Evolutionary conservation across 2,113 vertebrate species (phyloP).

Genomic region (Anthoscopus minutus): DNA sequence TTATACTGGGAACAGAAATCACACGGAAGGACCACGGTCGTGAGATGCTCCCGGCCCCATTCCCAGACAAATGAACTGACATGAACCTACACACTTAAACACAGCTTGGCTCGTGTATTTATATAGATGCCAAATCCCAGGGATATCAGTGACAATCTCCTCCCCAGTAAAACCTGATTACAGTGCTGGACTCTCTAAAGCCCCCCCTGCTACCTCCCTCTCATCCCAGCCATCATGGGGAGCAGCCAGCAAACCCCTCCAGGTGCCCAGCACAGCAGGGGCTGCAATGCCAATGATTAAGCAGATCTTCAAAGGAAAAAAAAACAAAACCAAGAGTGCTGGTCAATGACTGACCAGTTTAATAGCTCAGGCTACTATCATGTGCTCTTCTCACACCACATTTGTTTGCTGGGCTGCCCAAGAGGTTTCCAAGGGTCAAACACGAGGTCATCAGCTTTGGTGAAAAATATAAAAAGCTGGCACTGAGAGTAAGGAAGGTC

Average conservation of each 20-base stretch:
- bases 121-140: conserved; percentile 56
- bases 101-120: conserved; percentile 21
- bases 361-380: conserved; percentile 24
- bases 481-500: not conserved
- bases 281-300: not conserved
- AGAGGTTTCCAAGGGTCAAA: conserved; percentile 32
- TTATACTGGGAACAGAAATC: not conserved
- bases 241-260: not conserved
- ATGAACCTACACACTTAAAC: not conserved
- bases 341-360: conserved; percentile 49
- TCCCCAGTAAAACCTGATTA: conserved; percentile 49
- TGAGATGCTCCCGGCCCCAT: not conserved
- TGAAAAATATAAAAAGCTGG: not conserved
- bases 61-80: conserved; percentile 23
- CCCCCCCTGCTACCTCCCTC: not conserved
- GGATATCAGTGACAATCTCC: conserved; percentile 53
- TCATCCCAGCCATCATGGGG: fast-evolving
- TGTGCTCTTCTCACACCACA: conserved; percentile 21
- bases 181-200: not conserved
- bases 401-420: conserved; percentile 46
- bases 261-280: not conserved
- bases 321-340: conserved; percentile 47
- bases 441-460: conserved; percentile 6
- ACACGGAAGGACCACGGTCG: fast-evolving
- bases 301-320: conserved; percentile 31